phyloP scores from a whole-genome alignment of 1,140 invertebrate genomes.

The Brevipalpus yothersi region DNA sequence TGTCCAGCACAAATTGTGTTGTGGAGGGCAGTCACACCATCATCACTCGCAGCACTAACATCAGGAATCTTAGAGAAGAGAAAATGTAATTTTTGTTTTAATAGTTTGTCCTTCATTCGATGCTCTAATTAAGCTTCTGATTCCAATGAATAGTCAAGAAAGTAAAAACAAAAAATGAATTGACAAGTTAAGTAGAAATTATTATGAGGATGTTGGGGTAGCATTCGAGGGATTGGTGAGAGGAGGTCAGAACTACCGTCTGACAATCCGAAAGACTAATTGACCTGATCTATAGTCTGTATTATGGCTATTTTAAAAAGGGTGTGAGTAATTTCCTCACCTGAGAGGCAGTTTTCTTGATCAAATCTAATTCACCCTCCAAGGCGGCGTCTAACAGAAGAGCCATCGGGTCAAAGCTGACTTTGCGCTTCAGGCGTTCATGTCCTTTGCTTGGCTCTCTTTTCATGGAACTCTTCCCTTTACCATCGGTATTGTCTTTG shows the following conservation, averaged over 20 bases:
- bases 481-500: constrained; percentile 1
- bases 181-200: no score
- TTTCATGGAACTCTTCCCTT: background rate
- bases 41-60: constrained; percentile 87
- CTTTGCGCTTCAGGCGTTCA: constrained; percentile 27
- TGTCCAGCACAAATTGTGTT: constrained; percentile 98
- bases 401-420: constrained; percentile 92
- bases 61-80: constrained; percentile 28
- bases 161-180: no score
- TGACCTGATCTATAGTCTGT: no score
- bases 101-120: no score
- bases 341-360: constrained; percentile 77
- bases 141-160: no score
- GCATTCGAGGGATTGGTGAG: no score
- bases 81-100: no score
- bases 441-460: background rate
- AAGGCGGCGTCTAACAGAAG: constrained; percentile 77
- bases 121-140: no score
- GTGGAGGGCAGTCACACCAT: constrained; percentile 89
- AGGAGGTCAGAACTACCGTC: no score
- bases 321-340: constrained; percentile 24
- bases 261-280: no score
- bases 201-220: no score
- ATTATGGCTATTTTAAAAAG: background rate
- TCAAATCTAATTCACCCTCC: constrained; percentile 89